Evolutionary conservation across 2,888 invertebrate genomes (phyloP).

Genomic region (Dermolepida albohirtum): DNA sequence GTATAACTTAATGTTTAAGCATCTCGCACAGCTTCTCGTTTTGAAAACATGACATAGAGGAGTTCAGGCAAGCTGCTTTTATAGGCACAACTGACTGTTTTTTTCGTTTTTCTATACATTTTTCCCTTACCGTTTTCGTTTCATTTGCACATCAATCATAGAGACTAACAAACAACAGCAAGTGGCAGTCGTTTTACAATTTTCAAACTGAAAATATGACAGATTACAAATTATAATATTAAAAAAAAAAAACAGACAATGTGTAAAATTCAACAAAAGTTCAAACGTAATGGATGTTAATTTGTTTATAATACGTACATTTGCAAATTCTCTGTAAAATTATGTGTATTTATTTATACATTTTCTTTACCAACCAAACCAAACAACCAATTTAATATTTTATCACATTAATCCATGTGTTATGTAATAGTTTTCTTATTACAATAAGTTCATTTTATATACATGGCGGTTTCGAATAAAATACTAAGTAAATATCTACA

Average conservation of each 20-base stretch:
- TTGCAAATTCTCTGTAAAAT: conserved; percentile 8
- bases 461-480: too few species aligned
- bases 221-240: conserved; percentile 5
- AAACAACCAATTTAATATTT: conserved; percentile 47
- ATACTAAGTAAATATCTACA: too few species aligned
- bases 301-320: conserved; percentile 10
- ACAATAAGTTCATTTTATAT: too few species aligned
- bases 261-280: conserved; percentile 7
- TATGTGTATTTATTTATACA: conserved; percentile 16
- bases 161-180: conserved; percentile 37
- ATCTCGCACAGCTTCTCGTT: conserved; percentile 35
- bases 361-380: conserved; percentile 42
- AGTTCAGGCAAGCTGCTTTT: conserved; percentile 39
- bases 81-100: conserved; percentile 41
- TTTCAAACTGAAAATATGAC: conserved; percentile 4
- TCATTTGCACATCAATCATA: conserved; percentile 2
- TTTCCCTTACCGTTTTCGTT: conserved; percentile 2
- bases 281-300: neutral
- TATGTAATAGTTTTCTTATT: conserved; percentile 53
- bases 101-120: conserved; percentile 11
- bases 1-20: conserved; percentile 12
- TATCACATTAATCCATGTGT: conserved; percentile 60
- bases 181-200: conserved; percentile 40
- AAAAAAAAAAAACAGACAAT: conserved; percentile 14
- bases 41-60: conserved; percentile 6